These are phyloP conservation scores for Tachina fera DNA, from an alignment of 2,888 invertebrate species.

Conservation along the genomic window DNA sequence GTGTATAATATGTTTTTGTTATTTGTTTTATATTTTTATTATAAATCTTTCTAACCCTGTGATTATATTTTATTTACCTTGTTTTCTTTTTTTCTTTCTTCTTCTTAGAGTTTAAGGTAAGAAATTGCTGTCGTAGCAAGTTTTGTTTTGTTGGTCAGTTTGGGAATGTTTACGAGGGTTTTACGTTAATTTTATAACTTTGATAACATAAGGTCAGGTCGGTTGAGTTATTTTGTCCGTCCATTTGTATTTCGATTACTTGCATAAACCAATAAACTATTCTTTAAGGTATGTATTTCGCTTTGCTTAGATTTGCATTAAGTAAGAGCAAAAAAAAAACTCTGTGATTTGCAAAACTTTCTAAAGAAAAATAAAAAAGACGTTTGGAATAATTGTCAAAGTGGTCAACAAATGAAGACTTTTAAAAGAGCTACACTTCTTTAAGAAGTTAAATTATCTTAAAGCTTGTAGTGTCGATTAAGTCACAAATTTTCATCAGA, in stretches of 20 bases:
- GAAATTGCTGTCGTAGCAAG: constrained; percentile 33
- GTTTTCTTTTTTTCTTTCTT: constrained; percentile 25
- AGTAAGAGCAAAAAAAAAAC: constrained; percentile 7
- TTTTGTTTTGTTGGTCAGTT: constrained; percentile 60
- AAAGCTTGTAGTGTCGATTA: too few species aligned
- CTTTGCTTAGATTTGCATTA: constrained; percentile 23
- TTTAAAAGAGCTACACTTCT: neutral
- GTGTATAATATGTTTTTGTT: constrained; percentile 47
- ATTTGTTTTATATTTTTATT: constrained; percentile 62
- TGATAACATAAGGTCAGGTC: constrained; percentile 65
- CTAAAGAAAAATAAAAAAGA: neutral
- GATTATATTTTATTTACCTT: constrained; percentile 68
- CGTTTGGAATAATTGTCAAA: neutral
- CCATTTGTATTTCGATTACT: constrained; percentile 46
- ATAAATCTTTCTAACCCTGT: constrained; percentile 66
- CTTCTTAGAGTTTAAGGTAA: constrained; percentile 26
- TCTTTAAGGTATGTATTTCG: constrained; percentile 45
- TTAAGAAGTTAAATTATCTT: too few species aligned
- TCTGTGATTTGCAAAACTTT: constrained; percentile 56
- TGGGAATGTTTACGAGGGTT: constrained; percentile 69
- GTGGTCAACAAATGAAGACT: neutral
- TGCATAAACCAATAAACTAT: constrained; percentile 72
- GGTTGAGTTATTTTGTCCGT: constrained; percentile 20
- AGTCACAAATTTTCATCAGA: too few species aligned
- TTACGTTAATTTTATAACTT: constrained; percentile 71